A percentile compares a stretch with the other conserved stretches of the same genome.
Conservation (phyloP, 2,888 invertebrate genomes). For the Bruchidius siliquastri region DNA sequence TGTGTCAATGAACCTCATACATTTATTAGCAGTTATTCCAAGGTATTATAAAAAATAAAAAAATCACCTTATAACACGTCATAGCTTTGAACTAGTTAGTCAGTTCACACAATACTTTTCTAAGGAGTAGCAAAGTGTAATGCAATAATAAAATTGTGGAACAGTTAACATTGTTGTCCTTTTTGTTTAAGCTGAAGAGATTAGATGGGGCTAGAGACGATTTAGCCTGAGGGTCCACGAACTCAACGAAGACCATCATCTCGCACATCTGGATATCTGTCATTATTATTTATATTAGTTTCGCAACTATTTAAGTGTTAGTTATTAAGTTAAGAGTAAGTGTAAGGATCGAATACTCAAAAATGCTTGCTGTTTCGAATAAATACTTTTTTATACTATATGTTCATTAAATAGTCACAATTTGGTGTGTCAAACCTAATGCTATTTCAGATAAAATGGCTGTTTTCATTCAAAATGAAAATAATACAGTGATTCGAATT, state of each 20-base stretch:
- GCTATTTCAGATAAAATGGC: too few species aligned
- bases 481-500: too few species aligned
- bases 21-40: too few species aligned
- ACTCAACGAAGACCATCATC: background rate
- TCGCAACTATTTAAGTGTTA: background rate
- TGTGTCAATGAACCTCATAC: too few species aligned
- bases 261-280: background rate
- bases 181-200: constrained; percentile 25
- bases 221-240: constrained; percentile 14
- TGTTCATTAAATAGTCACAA: background rate
- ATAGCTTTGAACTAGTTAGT: too few species aligned
- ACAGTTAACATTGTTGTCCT: constrained; percentile 5
- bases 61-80: too few species aligned
- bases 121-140: too few species aligned
- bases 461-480: too few species aligned
- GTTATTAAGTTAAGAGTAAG: background rate
- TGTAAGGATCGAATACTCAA: background rate
- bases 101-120: too few species aligned
- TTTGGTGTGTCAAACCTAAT: too few species aligned
- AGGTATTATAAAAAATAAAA: too few species aligned
- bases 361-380: background rate
- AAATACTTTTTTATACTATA: background rate
- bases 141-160: too few species aligned
- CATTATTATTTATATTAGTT: background rate
- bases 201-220: constrained; percentile 27